These are phyloP conservation scores for Acronicta aceris DNA, from an alignment of 2,888 invertebrate species.

Conservation along the genomic window DNA sequence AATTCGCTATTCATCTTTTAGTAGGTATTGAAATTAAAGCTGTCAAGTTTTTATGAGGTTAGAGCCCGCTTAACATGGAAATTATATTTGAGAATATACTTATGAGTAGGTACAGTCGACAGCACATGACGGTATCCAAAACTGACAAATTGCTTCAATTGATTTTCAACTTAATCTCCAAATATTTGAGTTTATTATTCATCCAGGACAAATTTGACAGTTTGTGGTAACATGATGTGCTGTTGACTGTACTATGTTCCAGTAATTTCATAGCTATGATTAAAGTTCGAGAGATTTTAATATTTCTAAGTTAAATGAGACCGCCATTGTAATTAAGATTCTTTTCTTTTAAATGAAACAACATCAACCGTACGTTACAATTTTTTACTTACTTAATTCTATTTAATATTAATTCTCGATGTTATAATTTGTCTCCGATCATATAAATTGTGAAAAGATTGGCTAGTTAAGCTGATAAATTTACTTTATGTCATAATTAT, in stretches of 20 bases:
- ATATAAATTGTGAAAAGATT: too few species aligned
- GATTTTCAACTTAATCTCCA: too few species aligned
- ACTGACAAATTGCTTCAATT: too few species aligned
- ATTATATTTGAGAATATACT: constrained; percentile 14
- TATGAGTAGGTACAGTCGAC: too few species aligned
- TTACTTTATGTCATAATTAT: too few species aligned
- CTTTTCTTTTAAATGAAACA: background rate
- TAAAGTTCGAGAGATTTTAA: background rate
- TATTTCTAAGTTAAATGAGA: background rate
- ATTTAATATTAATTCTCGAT: too few species aligned
- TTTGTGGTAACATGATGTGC: too few species aligned
- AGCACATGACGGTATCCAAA: too few species aligned
- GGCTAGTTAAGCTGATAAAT: too few species aligned
- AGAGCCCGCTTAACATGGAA: constrained; percentile 18
- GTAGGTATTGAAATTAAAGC: constrained; percentile 43
- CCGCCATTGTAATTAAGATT: background rate
- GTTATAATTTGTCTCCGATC: too few species aligned
- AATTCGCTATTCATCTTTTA: constrained; percentile 53
- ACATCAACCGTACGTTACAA: background rate
- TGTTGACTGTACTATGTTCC: constrained; percentile 9
- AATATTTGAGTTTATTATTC: too few species aligned
- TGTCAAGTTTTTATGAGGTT: constrained; percentile 28
- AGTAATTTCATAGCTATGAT: constrained; percentile 13
- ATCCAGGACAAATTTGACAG: too few species aligned
- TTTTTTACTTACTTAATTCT: constrained; percentile 6